Percentiles rank a stretch among this genome's conserved stretches.
Evolutionary conservation across 2,888 invertebrate genomes (phyloP).

Genomic region (Hermodice carunculata): DNA sequence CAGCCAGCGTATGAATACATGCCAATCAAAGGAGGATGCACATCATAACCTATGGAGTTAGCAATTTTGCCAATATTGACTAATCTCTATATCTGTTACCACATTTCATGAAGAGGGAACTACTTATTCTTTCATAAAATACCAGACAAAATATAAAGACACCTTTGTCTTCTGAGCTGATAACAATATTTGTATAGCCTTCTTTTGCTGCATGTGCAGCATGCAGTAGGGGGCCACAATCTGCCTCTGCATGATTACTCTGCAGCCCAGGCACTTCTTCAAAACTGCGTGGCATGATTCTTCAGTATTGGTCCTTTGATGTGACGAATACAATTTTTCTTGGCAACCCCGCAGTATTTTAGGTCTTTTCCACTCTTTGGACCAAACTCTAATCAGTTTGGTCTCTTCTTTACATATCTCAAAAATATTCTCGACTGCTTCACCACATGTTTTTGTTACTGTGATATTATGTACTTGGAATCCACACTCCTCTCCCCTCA

Average conservation of each 20-base stretch:
- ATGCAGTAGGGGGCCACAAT: conserved; percentile 37
- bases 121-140: conserved; percentile 15
- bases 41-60: conserved; percentile 20
- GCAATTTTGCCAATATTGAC: conserved; percentile 29
- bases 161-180: conserved; percentile 38
- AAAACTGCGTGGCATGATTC: conserved; percentile 15
- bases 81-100: conserved; percentile 23
- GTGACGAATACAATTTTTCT: conserved; percentile 35
- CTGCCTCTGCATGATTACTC: conserved; percentile 38
- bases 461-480: conserved; percentile 18
- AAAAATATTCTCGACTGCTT: conserved; percentile 25
- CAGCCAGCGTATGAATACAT: conserved; percentile 14
- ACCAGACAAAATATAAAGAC: conserved; percentile 33
- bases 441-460: conserved; percentile 23
- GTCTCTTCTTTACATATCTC: conserved; percentile 9
- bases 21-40: conserved; percentile 3
- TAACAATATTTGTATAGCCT: conserved; percentile 25
- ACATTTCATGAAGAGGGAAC: conserved; percentile 21
- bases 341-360: conserved; percentile 10
- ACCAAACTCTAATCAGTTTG: conserved; percentile 27
- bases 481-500: conserved; percentile 21
- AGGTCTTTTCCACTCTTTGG: conserved; percentile 25
- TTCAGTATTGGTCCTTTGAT: conserved; percentile 26
- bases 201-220: conserved; percentile 33
- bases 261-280: conserved; percentile 23